Evolutionary conservation across 2,888 invertebrate genomes (phyloP).

Genomic region (Patella pellucida): DNA sequence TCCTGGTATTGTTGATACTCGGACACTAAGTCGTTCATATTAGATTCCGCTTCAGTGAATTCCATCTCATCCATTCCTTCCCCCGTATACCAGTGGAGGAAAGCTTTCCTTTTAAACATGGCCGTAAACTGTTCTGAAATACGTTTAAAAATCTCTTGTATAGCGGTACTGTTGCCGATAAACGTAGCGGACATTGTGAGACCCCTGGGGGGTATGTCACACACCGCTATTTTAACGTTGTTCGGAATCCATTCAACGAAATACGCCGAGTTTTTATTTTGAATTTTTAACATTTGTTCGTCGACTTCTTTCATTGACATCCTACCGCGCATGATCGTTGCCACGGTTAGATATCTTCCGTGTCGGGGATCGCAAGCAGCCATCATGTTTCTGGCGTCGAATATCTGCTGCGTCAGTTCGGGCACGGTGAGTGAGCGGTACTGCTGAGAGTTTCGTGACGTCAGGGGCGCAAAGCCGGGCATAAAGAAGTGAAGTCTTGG

Average conservation of each 20-base stretch:
- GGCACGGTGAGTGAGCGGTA: conserved; percentile 31
- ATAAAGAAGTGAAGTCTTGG: conserved; percentile 28
- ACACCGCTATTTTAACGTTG: conserved; percentile 91
- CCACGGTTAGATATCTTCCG: conserved; percentile 30
- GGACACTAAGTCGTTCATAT: conserved; percentile 73
- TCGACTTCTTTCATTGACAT: conserved; percentile 76
- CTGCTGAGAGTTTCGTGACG: too few species aligned
- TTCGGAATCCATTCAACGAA: conserved; percentile 93
- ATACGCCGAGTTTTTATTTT: conserved; percentile 91
- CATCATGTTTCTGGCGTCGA: conserved; percentile 34
- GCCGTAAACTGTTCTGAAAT: conserved; percentile 77
- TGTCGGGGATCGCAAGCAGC: conserved; percentile 27
- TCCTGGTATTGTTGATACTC: conserved; percentile 48
- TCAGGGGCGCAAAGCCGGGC: not conserved
- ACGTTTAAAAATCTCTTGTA: conserved; percentile 65
- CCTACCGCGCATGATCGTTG: conserved; percentile 30
- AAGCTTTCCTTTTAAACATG: conserved; percentile 78
- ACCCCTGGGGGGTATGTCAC: conserved; percentile 91
- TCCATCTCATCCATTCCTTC: too few species aligned
- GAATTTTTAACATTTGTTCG: conserved; percentile 79
- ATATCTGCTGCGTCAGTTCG: conserved; percentile 31
- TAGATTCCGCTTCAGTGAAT: too few species aligned
- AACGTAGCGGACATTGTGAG: conserved; percentile 75
- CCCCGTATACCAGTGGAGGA: too few species aligned
- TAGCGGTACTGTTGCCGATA: conserved; percentile 22